phyloP scores from a whole-genome alignment of 2,113 vertebrate species.

The Eulemur rufifrons region DNA sequence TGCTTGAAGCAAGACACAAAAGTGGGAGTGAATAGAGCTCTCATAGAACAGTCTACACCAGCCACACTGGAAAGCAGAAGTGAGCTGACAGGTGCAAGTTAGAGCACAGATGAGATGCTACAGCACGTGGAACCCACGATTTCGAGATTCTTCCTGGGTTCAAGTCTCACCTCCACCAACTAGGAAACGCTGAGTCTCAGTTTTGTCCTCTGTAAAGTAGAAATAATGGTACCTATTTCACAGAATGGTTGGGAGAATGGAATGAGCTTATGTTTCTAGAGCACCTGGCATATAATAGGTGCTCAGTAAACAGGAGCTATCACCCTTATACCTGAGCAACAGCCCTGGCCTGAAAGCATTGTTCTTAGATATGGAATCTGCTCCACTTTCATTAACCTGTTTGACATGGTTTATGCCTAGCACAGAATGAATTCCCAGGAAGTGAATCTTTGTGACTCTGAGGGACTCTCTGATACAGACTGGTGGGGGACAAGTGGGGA shows the following conservation, averaged over 20 bases:
- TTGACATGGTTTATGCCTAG: slow-evolving; percentile 28
- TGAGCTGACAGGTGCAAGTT: too few species aligned
- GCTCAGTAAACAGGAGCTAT: not conserved
- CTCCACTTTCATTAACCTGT: not conserved
- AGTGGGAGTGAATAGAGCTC: too few species aligned
- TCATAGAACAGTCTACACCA: not conserved
- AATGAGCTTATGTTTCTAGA: not conserved
- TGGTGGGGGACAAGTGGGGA: rapidly evolving
- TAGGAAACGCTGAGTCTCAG: not conserved
- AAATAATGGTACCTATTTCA: not conserved
- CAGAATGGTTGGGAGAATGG: not conserved
- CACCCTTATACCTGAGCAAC: not conserved
- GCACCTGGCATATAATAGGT: not conserved
- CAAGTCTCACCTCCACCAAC: not conserved
- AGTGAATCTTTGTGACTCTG: not conserved
- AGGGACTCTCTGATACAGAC: not conserved
- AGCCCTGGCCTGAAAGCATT: not conserved
- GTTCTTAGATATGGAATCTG: not conserved
- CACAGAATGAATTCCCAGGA: not conserved
- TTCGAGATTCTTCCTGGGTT: not conserved
- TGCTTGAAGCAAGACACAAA: not conserved
- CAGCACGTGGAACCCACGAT: not conserved
- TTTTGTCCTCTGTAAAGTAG: not conserved
- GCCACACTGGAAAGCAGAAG: not conserved
- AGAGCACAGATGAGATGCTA: not conserved